Evolutionary conservation across 2,797 vertebrate species (phyloP).

Genomic region (Carduelis carduelis): DNA sequence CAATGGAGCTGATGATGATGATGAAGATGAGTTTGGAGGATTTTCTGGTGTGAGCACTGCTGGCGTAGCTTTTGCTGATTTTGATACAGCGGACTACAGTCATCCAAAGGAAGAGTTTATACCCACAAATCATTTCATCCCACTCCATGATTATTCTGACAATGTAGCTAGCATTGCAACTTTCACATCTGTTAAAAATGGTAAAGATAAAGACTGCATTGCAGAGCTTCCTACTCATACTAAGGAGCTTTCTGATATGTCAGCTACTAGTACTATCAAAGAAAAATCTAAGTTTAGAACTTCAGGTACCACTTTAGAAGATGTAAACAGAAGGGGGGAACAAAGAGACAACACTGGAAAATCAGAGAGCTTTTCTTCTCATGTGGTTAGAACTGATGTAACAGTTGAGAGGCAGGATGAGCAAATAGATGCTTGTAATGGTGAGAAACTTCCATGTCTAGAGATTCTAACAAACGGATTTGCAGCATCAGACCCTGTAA

Average conservation of each 20-base stretch:
- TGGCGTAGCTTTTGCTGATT: slow-evolving; percentile 77
- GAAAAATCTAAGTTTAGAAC: slow-evolving; percentile 71
- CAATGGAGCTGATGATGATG: slow-evolving; percentile 87
- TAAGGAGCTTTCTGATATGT: slow-evolving; percentile 75
- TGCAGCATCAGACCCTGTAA: slow-evolving; percentile 72
- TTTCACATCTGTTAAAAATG: slow-evolving; percentile 74
- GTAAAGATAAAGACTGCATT: slow-evolving; percentile 65
- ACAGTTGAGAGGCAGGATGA: slow-evolving; percentile 58
- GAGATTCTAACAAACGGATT: slow-evolving; percentile 85
- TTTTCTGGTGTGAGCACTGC: slow-evolving; percentile 80
- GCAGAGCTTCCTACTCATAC: slow-evolving; percentile 66
- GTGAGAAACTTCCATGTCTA: slow-evolving; percentile 69
- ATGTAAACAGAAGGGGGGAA: slow-evolving; percentile 63
- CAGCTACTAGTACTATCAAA: slow-evolving; percentile 73
- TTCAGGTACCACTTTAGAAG: slow-evolving; percentile 62
- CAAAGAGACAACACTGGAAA: slow-evolving; percentile 62
- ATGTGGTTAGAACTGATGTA: slow-evolving; percentile 47
- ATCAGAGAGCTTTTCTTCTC: slow-evolving; percentile 51
- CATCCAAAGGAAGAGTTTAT: slow-evolving; percentile 80
- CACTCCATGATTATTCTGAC: slow-evolving; percentile 75
- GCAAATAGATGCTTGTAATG: slow-evolving; percentile 78
- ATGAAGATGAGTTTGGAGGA: slow-evolving; percentile 87
- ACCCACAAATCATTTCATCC: slow-evolving; percentile 75
- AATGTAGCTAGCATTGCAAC: slow-evolving; percentile 76
- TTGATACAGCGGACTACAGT: slow-evolving; percentile 70